These are phyloP conservation scores for Plestiodon gilberti DNA, from an alignment of 2,113 vertebrate genomes.

Conservation along the genomic window DNA sequence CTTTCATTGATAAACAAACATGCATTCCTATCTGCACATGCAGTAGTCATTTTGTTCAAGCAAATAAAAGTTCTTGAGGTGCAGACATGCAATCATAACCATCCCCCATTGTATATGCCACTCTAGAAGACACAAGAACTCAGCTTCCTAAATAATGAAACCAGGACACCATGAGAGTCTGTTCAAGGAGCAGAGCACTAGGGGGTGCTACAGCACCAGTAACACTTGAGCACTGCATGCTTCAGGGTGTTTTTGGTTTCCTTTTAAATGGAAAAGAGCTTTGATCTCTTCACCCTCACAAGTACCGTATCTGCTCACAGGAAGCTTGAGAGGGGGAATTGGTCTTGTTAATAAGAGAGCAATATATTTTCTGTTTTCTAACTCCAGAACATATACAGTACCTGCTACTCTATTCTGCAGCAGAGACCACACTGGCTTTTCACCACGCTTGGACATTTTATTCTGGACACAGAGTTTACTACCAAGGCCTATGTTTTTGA, in stretches of 20 bases:
- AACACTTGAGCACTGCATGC: not conserved
- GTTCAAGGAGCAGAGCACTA: constrained; percentile 47
- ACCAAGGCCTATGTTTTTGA: not conserved
- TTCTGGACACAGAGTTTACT: not conserved
- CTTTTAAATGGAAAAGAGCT: not conserved
- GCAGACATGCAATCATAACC: not conserved
- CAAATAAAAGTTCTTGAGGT: not conserved
- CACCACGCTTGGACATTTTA: not conserved
- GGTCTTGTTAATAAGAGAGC: not conserved
- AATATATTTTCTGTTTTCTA: not conserved
- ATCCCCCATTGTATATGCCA: not conserved
- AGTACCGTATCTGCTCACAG: not conserved
- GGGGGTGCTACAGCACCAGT: constrained; percentile 66
- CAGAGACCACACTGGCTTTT: not conserved
- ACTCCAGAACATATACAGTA: not conserved
- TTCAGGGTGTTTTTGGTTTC: not conserved
- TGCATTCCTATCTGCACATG: not conserved
- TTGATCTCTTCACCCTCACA: not conserved
- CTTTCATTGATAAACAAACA: not conserved
- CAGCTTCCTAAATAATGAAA: not conserved
- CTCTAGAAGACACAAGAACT: fast-evolving
- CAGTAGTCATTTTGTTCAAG: not conserved
- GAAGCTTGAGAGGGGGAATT: not conserved
- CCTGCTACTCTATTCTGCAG: not conserved
- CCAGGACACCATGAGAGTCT: not conserved